Base-by-base conservation (phyloP, 2,888 invertebrate species). In the Drosophila anomelani region DNA sequence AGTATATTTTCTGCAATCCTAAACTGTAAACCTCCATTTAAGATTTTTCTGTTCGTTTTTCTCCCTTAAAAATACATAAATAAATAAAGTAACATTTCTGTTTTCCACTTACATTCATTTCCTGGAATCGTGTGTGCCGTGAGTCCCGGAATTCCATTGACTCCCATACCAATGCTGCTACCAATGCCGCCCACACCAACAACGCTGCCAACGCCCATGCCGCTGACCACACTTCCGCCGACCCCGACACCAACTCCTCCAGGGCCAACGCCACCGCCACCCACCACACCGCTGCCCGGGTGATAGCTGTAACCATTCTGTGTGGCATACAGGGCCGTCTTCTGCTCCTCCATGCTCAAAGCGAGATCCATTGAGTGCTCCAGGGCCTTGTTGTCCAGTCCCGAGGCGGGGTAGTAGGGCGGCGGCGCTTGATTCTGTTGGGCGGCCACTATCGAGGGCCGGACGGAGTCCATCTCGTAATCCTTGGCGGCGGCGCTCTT, bases 351-450 rank as follows among this genome's bases (percentile, higher is more conserved):
- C 93, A 97, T 94, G 10, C 96, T 95, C 64, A 97, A 92, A 3
- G 96, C 96, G 83, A 97, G 94, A 90, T 98, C 98, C 94, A 97
- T 95, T 10, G 97, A 97, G 92, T 97, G 96, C 92, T 98, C 97
- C 49, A 98, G 93, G 34, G 97, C 98, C 93, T 98, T 98, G 92
- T 98, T 98, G 93, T 98, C 98, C 94, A 97, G 95, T 1, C 97
- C 97, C 53, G 96, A 95, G 13, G 95, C 95, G n/a, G 97, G 97
- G 90, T 97, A 97, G 88, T 97, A 97, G 0, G 97, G 97, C 38
- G 97, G 97, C 26, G 97, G 97, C 2, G 97, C 96, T 89, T 96
- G 96, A 75, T 96, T 96, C 92, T 96, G 97, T 76, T 96, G 96
- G 61, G 92, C 91, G n/a, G 96, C 95, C 44, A 97, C 96, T 92